Base-by-base conservation (phyloP, 1,140 invertebrate genomes). In the Diplogasteroides magnus region DNA sequence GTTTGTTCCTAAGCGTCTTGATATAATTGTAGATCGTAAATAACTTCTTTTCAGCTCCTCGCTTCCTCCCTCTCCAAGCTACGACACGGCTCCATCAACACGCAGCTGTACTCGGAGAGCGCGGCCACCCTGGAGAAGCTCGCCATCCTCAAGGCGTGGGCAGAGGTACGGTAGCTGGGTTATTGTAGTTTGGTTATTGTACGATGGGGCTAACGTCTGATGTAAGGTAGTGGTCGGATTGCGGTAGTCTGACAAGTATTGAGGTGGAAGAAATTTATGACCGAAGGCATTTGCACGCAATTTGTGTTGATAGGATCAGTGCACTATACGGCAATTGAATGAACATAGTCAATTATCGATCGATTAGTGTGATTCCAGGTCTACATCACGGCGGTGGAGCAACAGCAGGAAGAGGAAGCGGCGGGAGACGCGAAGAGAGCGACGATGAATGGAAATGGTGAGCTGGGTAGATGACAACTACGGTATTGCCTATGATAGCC, bases 91-190 rank as follows among this genome's bases (percentile, higher is more conserved):
- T 89, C 82, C 71, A 90, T 78, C 87, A 90, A 67, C 87, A 90
- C 77, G 77, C 83, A 82, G 19, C 79, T 95, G 19, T 98, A 96
- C 84, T 98, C 97, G 82, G 94, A 98, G 85, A 94, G 91, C 82
- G 89, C 97, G 76, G 90, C 91, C 15, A 98, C 95, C 19, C 86
- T 98, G 73, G 96, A 98, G 84, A 93, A 94, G 83, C 83, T 99
- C 19, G 93, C 95, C 19, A 97, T 99, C 76, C 86, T 99, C 25
- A 94, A 97, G 85, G 95, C 96, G 14, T 99, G 96, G 96, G 94
- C 96, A 56, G 93, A 98, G 85, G 90, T 48, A 48, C 37, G 37
- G 19, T 48, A 48, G 37, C 6, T 48, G 37, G 37, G 37, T 6
- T 48, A 48, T 19, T 48, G 37, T 48, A 48, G 37, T 11, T n/a